Percentiles rank a stretch among this genome's conserved stretches.
These are phyloP conservation scores for Coptotermes formosanus DNA, from an alignment of 1,140 invertebrate species.

Conservation along the genomic window DNA sequence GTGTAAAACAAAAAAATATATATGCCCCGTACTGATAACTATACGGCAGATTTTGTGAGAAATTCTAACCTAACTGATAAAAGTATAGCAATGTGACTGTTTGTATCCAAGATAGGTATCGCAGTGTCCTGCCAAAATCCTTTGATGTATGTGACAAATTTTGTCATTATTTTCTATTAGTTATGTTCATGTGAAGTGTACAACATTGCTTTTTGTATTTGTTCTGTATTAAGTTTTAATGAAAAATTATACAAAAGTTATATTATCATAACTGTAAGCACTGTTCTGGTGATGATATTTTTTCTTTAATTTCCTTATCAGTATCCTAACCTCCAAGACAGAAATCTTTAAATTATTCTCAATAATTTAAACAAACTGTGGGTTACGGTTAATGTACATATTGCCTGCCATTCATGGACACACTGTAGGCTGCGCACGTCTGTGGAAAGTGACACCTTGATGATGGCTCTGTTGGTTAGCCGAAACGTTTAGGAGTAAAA, in stretches of 20 bases:
- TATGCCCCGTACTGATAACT: neutral
- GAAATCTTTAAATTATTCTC: too few relatives aligned
- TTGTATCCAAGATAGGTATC: neutral
- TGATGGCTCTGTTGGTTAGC: too few relatives aligned
- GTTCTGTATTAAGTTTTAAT: slow-evolving; percentile 34
- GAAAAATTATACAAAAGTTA: slow-evolving; percentile 32
- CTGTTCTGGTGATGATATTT: slow-evolving; percentile 12
- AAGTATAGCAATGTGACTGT: slow-evolving; percentile 4
- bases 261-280: slow-evolving; percentile 24
- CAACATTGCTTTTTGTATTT: slow-evolving; percentile 29
- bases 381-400: too few relatives aligned
- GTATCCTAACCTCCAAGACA: neutral
- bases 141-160: neutral
- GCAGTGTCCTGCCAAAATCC: slow-evolving; percentile 17
- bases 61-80: slow-evolving; percentile 18
- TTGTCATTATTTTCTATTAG: neutral
- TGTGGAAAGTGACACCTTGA: too few relatives aligned
- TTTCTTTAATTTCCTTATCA: neutral
- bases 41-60: neutral
- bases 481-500: too few relatives aligned
- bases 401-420: too few relatives aligned
- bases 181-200: slow-evolving; percentile 26
- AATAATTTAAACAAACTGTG: too few relatives aligned
- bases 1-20: slow-evolving; percentile 15
- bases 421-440: too few relatives aligned